Evolutionary conservation across 2,797 vertebrate species (phyloP).

Genomic region (Esox lucius): DNA sequence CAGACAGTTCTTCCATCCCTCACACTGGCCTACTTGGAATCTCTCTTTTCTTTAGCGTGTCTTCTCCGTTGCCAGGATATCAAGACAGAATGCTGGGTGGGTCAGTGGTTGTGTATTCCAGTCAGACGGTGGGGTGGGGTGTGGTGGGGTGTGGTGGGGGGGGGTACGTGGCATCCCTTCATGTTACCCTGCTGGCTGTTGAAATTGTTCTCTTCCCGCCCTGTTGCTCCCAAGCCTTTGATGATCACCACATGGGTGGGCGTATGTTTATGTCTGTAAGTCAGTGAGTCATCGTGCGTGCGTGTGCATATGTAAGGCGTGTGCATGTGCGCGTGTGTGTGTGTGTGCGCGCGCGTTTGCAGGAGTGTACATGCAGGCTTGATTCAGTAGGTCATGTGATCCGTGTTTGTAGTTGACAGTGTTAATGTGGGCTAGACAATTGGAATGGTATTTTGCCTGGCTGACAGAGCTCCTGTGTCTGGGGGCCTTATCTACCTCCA

Average conservation of each 20-base stretch:
- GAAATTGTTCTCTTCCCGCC: constrained; percentile 52
- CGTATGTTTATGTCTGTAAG: constrained; percentile 17
- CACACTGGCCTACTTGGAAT: constrained; percentile 33
- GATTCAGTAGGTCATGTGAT: constrained; percentile 14
- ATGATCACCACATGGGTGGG: constrained; percentile 45
- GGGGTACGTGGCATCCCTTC: constrained; percentile 56
- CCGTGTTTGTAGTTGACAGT: constrained; percentile 28
- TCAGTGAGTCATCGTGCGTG: constrained; percentile 17
- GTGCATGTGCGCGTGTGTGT: constrained; percentile 11
- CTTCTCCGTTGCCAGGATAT: constrained; percentile 43
- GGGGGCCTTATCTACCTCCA: constrained; percentile 26
- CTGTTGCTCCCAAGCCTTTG: constrained; percentile 52
- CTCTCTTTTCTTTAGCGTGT: constrained; percentile 37
- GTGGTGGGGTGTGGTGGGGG: constrained; percentile 34
- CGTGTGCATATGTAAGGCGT: background rate
- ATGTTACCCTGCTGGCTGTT: constrained; percentile 51
- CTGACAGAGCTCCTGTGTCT: background rate
- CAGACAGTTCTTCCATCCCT: constrained; percentile 14
- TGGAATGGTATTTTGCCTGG: background rate
- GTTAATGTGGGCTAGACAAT: constrained; percentile 22
- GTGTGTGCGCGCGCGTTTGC: background rate
- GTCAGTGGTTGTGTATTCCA: constrained; percentile 41
- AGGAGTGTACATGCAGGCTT: background rate
- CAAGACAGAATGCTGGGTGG: constrained; percentile 9
- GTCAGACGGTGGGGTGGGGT: constrained; percentile 33